Evolutionary conservation across 2,797 vertebrate genomes (phyloP), one percentile per base, ranked within the genome.

Genomic region (Crax fasciolata): DNA sequence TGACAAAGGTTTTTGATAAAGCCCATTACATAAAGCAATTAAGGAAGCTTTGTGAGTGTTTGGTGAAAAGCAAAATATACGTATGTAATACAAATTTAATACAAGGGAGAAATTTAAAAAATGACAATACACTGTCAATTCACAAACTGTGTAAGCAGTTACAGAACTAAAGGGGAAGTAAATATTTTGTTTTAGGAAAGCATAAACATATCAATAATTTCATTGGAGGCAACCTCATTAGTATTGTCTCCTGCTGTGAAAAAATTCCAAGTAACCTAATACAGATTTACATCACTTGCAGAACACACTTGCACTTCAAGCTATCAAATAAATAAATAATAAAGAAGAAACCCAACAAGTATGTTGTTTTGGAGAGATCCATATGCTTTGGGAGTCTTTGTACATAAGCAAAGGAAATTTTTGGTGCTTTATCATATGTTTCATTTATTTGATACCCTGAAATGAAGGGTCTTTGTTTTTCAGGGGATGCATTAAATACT

Each of bases 1-100:
- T 85, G 51, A 83, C 30, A 90, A 87, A 88, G 46, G n/a, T 30
- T 94, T 93, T 83, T 93, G 72, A 85, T 74, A 59, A 89, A 92
- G 73, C 80, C 30, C 46, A 66, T 80, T 78, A 68, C 49, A 59
- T 72, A 72, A 77, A 77, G n/a, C 44, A 89, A 32, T 89, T 94
- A 89, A 79, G 25, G 23, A 72, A 93, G 7, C 5, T 84, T 93
- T 16, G 18, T 80, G 63, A 75, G 19, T 61, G 27, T 20, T 76
- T 70, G 32, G 61, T 65, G 81, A 85, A 92, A 96, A 94, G 44
- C 3, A 72, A 82, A 92, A 18, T 51, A 41, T 83, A 32, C 11
- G 91, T 71, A 58, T 6, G 18, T 41, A 24, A 43, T 38, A 65
- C 54, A 57, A 66, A 76, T 75, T 81, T 54, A 58, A 81, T 70